phyloP scores from a whole-genome alignment of 2,888 invertebrate species.

The Acrobasis consociella region DNA sequence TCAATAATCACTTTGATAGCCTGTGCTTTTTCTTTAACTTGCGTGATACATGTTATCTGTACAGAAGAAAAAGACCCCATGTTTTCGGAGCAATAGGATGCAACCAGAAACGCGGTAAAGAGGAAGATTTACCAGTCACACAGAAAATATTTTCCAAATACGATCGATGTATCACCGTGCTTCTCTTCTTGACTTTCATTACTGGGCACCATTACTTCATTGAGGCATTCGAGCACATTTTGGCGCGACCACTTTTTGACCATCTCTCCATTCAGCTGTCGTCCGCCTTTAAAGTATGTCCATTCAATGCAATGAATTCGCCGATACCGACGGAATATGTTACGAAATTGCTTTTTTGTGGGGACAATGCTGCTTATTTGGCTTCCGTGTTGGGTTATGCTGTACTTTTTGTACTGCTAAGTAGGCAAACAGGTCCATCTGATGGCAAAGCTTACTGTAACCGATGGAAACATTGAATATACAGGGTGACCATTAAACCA shows the following conservation, averaged over 20 bases:
- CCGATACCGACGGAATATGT: constrained; percentile 9
- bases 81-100: no score
- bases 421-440: no score
- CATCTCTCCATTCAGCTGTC: constrained; percentile 14
- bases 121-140: no score
- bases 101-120: no score
- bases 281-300: constrained; percentile 2
- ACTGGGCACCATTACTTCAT: constrained; percentile 8
- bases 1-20: no score
- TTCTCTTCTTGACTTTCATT: background rate
- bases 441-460: no score
- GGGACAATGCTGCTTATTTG: constrained; percentile 23
- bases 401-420: constrained; percentile 1
- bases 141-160: no score
- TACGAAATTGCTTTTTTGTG: constrained; percentile 16
- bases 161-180: background rate
- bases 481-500: no score
- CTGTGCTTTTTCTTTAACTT: no score
- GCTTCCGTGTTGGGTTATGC: constrained; percentile 22
- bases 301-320: constrained; percentile 18
- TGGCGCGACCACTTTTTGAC: constrained; percentile 12
- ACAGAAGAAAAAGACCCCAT: no score
- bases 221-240: constrained; percentile 4
- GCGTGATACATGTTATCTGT: no score
- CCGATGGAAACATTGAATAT: no score